phyloP scores from a whole-genome alignment of 2,888 invertebrate species.

The Tetrapedia diversipes region DNA sequence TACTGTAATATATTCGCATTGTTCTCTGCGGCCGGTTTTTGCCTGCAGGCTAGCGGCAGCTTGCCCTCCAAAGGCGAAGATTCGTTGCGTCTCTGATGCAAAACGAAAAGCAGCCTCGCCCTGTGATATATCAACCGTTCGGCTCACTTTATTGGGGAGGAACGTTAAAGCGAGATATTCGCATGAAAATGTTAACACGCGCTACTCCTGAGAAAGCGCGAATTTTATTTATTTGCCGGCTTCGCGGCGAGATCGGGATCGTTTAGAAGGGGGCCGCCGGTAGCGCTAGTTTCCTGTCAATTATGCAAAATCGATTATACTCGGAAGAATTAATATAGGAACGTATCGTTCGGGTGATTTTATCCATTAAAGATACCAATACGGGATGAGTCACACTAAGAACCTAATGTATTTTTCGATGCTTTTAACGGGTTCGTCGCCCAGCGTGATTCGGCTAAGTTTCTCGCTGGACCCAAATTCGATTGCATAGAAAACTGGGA shows the following conservation, averaged over 20 bases:
- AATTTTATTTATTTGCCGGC: constrained; percentile 51
- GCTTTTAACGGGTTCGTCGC: no score
- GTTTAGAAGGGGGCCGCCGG: constrained; percentile 23
- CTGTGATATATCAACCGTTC: constrained; percentile 54
- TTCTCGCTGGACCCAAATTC: no score
- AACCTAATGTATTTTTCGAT: no score
- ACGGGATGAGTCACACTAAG: no score
- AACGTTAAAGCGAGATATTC: constrained; percentile 46
- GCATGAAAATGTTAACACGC: constrained; percentile 53
- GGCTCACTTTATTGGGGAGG: constrained; percentile 52
- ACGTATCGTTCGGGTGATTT: constrained; percentile 5
- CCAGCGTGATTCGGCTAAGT: no score
- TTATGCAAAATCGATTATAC: constrained; percentile 47
- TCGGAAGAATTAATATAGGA: constrained; percentile 14
- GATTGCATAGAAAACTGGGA: no score
- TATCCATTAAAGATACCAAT: no score
- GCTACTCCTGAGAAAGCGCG: constrained; percentile 41
- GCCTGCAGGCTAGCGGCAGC: constrained; percentile 61
- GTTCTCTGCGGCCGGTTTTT: constrained; percentile 68
- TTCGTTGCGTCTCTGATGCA: constrained; percentile 44
- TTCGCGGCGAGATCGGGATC: constrained; percentile 14
- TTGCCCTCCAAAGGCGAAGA: constrained; percentile 53
- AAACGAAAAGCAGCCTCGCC: constrained; percentile 27
- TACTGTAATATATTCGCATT: constrained; percentile 72
- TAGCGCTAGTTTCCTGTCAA: constrained; percentile 44